A percentile compares a stretch with the other conserved stretches of the same genome.
Evolutionary conservation across 2,888 invertebrate genomes (phyloP).

Genomic region (Platycheirus albimanus): DNA sequence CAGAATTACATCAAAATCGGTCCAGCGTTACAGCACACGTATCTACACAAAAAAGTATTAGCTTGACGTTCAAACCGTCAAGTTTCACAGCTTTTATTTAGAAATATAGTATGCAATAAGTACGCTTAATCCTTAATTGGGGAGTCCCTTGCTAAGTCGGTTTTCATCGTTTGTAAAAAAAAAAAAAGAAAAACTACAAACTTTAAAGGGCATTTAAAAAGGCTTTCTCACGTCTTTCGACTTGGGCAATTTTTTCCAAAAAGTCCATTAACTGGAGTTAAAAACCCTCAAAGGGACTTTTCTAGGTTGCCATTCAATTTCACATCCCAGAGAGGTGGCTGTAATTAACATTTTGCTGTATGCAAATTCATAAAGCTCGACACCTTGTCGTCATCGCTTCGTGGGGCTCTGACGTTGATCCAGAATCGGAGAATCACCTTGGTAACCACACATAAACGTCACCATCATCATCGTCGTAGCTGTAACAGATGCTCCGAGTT

Average conservation of each 20-base stretch:
- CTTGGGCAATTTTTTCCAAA: too few species aligned
- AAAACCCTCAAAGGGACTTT: slow-evolving; percentile 62
- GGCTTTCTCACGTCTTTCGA: neutral
- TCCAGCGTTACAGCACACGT: too few species aligned
- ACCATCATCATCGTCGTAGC: neutral
- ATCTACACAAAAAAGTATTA: too few species aligned
- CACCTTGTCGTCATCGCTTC: slow-evolving; percentile 50
- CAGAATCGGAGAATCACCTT: slow-evolving; percentile 50
- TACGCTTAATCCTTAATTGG: too few species aligned
- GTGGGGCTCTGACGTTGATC: slow-evolving; percentile 29
- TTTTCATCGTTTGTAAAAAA: too few species aligned
- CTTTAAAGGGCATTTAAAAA: too few species aligned
- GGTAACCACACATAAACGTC: slow-evolving; percentile 57
- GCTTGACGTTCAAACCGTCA: too few species aligned
- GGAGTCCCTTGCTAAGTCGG: too few species aligned
- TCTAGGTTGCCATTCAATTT: slow-evolving; percentile 45
- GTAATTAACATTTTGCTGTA: slow-evolving; percentile 71
- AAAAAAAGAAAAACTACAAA: too few species aligned
- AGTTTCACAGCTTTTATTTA: too few species aligned
- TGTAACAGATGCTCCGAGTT: slow-evolving; percentile 31
- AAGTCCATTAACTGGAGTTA: slow-evolving; percentile 12
- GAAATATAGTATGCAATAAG: too few species aligned
- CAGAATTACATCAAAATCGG: too few species aligned
- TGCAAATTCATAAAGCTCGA: slow-evolving; percentile 65
- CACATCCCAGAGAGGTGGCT: slow-evolving; percentile 33